Evolutionary conservation across 2,888 invertebrate species (phyloP).

Genomic region (Lycia hirtaria): DNA sequence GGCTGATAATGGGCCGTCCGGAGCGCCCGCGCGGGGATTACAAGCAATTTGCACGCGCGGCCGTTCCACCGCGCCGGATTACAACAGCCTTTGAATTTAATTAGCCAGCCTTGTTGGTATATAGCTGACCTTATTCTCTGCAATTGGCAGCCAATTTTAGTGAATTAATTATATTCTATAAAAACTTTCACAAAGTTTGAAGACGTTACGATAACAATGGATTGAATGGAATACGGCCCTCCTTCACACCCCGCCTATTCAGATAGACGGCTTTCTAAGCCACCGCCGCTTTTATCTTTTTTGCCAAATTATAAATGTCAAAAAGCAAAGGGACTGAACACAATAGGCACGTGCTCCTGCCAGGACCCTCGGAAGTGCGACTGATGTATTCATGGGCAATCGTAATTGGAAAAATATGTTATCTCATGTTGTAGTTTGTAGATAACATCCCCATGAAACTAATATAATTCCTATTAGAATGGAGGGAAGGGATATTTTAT

Average conservation of each 20-base stretch:
- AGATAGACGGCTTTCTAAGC: constrained; percentile 33
- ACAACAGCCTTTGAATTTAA: constrained; percentile 42
- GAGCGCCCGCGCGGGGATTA: constrained; percentile 49
- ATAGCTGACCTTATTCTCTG: constrained; percentile 23
- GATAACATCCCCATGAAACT: constrained; percentile 13
- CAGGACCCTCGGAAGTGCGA: constrained; percentile 51
- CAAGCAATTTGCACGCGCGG: constrained; percentile 57
- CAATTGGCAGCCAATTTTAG: too few species aligned
- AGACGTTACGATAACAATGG: constrained; percentile 31
- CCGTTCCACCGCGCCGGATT: constrained; percentile 45
- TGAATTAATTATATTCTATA: constrained; percentile 14
- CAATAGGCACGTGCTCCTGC: constrained; percentile 46
- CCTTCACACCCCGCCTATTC: constrained; percentile 39
- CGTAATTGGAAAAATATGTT: constrained; percentile 43
- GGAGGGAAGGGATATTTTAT: constrained; percentile 10
- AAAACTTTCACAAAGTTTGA: constrained; percentile 21
- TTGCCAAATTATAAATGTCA: constrained; percentile 55
- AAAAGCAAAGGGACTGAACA: constrained; percentile 47
- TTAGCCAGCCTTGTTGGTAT: constrained; percentile 31
- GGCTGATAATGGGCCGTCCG: constrained; percentile 53
- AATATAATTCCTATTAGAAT: constrained; percentile 19
- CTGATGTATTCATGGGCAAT: constrained; percentile 49
- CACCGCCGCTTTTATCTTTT: constrained; percentile 35
- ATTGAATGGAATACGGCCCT: constrained; percentile 18
- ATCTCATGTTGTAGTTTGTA: constrained; percentile 23